Evolutionary conservation across 2,888 invertebrate genomes (phyloP).

Genomic region (Noctua janthe): DNA sequence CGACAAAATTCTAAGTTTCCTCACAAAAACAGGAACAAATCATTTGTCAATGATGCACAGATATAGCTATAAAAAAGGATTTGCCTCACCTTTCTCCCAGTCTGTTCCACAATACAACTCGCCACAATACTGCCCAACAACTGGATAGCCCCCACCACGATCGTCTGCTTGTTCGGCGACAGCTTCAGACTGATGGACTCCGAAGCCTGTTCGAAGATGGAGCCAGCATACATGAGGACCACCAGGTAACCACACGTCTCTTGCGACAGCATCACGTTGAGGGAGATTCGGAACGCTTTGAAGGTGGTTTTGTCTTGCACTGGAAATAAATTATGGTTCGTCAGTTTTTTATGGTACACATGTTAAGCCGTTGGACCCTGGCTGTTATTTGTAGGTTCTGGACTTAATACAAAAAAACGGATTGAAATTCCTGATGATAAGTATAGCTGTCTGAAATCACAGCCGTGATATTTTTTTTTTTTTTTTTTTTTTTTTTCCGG

Average conservation of each 20-base stretch:
- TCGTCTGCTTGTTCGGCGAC: constrained; percentile 88
- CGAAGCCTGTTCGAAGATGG: constrained; percentile 87
- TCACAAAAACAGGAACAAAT: neutral
- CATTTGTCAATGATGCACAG: no score
- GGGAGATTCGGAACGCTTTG: constrained; percentile 86
- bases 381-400: neutral
- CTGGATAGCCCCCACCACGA: constrained; percentile 86
- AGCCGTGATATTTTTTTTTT: no score
- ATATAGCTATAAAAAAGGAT: neutral
- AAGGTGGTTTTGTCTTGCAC: constrained; percentile 87
- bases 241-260: constrained; percentile 88
- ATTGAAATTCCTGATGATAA: neutral
- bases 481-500: no score
- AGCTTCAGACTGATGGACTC: constrained; percentile 85
- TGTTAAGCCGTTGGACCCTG: neutral
- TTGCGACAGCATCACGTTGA: constrained; percentile 88
- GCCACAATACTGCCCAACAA: constrained; percentile 86
- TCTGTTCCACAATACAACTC: constrained; percentile 87
- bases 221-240: constrained; percentile 88
- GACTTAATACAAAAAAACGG: neutral
- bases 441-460: neutral
- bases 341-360: neutral
- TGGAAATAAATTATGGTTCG: constrained; percentile 69
- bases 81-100: constrained; percentile 83
- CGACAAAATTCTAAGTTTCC: neutral